phyloP scores from a whole-genome alignment of 2,888 invertebrate species.

The Epinotia ramella region DNA sequence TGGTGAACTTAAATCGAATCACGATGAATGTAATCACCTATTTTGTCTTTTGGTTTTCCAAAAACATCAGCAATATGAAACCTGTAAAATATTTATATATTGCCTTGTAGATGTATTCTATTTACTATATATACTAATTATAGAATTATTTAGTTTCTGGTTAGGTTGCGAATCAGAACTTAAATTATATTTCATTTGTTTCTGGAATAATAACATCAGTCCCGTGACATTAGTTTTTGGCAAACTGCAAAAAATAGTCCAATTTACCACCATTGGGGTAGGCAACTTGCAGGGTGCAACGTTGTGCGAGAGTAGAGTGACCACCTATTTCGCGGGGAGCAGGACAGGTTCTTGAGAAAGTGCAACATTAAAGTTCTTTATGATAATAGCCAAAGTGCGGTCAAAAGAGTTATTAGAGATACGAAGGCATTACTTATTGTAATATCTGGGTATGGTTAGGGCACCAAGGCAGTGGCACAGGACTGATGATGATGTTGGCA shows the following conservation, averaged over 20 bases:
- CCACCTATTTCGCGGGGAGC: conserved; percentile 51
- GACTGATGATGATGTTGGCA: no score
- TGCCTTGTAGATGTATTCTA: no score
- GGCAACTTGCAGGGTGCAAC: conserved; percentile 66
- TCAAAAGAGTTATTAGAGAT: no score
- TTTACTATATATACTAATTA: no score
- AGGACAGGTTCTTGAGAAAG: neutral
- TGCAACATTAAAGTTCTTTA: neutral
- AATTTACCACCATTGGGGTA: conserved; percentile 62
- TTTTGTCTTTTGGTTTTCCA: neutral
- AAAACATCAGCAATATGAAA: neutral
- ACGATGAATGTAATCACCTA: neutral
- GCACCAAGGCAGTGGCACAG: no score
- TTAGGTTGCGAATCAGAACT: neutral
- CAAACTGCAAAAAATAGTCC: conserved; percentile 64
- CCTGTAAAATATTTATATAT: neutral
- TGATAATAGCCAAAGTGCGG: no score
- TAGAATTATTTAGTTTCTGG: no score
- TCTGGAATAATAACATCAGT: conserved; percentile 49
- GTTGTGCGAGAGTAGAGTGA: conserved; percentile 64
- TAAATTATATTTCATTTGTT: neutral
- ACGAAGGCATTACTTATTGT: no score
- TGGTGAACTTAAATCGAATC: neutral
- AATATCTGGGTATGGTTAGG: no score
- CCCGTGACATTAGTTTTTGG: conserved; percentile 53